Conservation (phyloP, 2,113 vertebrate species). For the Oriolus oriolus region DNA sequence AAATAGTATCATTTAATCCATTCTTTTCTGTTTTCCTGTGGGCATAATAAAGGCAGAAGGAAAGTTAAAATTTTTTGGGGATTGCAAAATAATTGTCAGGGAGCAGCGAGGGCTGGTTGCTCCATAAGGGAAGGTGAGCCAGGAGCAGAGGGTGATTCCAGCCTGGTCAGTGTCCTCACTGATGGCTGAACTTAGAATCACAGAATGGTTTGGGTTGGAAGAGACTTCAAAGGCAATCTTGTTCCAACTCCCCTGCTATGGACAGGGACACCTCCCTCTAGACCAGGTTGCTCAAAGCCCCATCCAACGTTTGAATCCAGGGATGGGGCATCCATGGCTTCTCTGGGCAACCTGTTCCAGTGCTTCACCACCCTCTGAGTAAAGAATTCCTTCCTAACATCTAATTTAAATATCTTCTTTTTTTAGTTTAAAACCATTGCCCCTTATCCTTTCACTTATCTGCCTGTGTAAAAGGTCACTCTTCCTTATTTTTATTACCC, state of each 20-base stretch:
- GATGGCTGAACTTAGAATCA: neutral
- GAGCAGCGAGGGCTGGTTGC: neutral
- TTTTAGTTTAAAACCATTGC: neutral
- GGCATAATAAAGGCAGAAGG: neutral
- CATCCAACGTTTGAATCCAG: neutral
- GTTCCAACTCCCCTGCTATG: neutral
- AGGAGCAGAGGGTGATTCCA: neutral
- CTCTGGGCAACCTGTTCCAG: neutral
- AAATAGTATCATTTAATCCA: neutral
- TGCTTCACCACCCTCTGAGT: neutral
- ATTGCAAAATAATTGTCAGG: neutral
- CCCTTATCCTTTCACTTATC: neutral
- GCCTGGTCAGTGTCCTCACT: neutral
- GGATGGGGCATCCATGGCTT: neutral
- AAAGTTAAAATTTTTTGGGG: neutral
- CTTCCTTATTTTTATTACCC: neutral
- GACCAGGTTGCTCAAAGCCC: neutral
- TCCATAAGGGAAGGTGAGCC: neutral
- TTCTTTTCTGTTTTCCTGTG: neutral
- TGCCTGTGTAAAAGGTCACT: neutral
- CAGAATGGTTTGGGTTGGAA: neutral
- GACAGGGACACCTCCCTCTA: neutral
- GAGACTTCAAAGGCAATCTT: neutral
- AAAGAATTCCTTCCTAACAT: neutral
- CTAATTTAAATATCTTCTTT: neutral